Evolutionary conservation across 1,140 invertebrate species (phyloP).

Genomic region (Trichonephila clavipes): DNA sequence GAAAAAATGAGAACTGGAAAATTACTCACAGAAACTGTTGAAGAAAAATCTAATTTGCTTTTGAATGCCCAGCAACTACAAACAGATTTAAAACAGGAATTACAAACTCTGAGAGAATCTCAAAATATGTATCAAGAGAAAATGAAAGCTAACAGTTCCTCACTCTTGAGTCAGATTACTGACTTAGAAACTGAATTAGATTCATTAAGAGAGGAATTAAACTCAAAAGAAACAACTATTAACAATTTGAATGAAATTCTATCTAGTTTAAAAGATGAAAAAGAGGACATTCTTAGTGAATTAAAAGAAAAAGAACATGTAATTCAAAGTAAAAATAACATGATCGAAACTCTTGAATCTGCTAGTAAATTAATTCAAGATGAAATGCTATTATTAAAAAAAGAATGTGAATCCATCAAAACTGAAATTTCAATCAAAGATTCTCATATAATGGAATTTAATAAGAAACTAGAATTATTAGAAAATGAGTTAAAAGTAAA

Average conservation of each 20-base stretch:
- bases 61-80: neutral
- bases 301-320: neutral
- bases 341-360: neutral
- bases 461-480: neutral
- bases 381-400: neutral
- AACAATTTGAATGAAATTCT: neutral
- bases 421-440: neutral
- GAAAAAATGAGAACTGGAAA: neutral
- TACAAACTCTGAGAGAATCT: neutral
- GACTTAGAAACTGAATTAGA: constrained; percentile 50
- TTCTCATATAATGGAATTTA: neutral
- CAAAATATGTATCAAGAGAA: constrained; percentile 29
- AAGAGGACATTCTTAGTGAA: neutral
- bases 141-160: neutral
- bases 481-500: neutral
- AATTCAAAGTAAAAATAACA: neutral
- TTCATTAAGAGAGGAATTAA: constrained; percentile 28
- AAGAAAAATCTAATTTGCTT: constrained; percentile 9
- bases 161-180: constrained; percentile 45
- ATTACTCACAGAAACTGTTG: neutral
- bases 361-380: neutral
- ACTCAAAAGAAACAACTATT: neutral
- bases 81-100: neutral
- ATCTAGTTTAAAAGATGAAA: neutral
- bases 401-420: neutral